phyloP scores from a whole-genome alignment of 2,888 invertebrate genomes.

The Drosophila demipolita region DNA sequence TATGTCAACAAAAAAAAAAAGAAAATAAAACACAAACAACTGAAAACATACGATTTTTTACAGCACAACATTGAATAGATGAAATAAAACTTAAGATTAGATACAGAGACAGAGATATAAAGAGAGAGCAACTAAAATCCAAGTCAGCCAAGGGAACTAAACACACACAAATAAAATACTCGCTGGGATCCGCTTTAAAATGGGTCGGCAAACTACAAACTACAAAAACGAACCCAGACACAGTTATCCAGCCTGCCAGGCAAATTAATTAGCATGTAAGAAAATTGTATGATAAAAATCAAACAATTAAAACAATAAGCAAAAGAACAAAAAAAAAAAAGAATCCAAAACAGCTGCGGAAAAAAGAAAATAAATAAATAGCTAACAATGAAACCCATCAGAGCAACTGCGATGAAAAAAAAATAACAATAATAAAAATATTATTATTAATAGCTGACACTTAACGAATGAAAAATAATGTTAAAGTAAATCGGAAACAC shows the following conservation, averaged over 20 bases:
- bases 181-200: conserved; percentile 23
- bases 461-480: conserved; percentile 74
- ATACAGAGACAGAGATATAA: not conserved
- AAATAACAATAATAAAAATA: conserved; percentile 50
- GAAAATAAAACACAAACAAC: conserved; percentile 3
- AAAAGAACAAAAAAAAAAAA: conserved; percentile 26
- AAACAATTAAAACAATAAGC: conserved; percentile 51
- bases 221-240: conserved; percentile 9
- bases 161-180: conserved; percentile 19
- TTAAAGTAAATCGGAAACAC: conserved; percentile 68
- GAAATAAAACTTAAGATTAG: not conserved
- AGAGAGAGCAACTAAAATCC: conserved; percentile 34
- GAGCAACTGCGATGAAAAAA: conserved; percentile 64
- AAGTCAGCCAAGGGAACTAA: conserved; percentile 51
- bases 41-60: conserved; percentile 20
- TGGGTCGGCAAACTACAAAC: conserved; percentile 4
- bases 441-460: conserved; percentile 79
- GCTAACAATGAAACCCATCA: conserved; percentile 61
- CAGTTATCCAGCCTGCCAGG: conserved; percentile 32
- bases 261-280: conserved; percentile 76
- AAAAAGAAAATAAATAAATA: conserved; percentile 41
- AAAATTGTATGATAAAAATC: conserved; percentile 73
- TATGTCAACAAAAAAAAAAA: conserved; percentile 16
- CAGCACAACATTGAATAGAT: conserved; percentile 28
- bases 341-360: not conserved